Percentiles rank a stretch among this genome's conserved stretches.
Conservation (phyloP, 2,888 invertebrate species). For the Yponomeuta evonymella region DNA sequence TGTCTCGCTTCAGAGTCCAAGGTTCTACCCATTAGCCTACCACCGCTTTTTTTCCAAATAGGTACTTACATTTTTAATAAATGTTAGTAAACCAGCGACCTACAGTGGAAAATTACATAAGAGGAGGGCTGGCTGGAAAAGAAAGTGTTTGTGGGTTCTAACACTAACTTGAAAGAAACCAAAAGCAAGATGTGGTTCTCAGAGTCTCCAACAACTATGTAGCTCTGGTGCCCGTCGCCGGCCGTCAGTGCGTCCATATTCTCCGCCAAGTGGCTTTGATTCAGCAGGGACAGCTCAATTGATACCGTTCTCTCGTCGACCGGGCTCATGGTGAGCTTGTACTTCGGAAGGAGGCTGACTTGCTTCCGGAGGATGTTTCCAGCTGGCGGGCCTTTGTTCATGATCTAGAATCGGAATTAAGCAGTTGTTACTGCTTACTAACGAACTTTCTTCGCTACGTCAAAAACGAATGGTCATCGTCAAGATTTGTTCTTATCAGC, state of each 20-base stretch:
- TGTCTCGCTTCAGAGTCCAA: no score
- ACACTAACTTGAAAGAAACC: slow-evolving; percentile 67
- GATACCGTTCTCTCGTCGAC: slow-evolving; percentile 44
- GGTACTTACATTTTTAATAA: no score
- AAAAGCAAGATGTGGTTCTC: slow-evolving; percentile 77
- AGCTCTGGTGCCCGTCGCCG: slow-evolving; percentile 68
- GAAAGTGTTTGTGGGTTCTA: no score
- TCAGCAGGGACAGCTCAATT: slow-evolving; percentile 54
- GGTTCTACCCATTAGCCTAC: no score
- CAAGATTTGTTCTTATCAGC: no score
- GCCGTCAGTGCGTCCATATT: slow-evolving; percentile 63
- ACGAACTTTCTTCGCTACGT: no score
- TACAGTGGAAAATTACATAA: no score
- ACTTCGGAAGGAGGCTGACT: slow-evolving; percentile 79
- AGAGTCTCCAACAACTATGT: slow-evolving; percentile 80
- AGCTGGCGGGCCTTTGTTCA: slow-evolving; percentile 83
- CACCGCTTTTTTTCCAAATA: no score
- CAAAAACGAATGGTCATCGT: no score
- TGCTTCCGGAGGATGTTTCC: slow-evolving; percentile 81
- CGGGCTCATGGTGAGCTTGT: slow-evolving; percentile 61
- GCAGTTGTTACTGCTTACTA: no score
- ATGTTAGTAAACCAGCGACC: no score
- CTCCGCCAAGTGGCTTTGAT: slow-evolving; percentile 58
- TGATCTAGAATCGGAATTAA: slow-evolving; percentile 68
- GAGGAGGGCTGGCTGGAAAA: no score